phyloP scores from a whole-genome alignment of 2,113 vertebrate genomes.

The Lontra canadensis region DNA sequence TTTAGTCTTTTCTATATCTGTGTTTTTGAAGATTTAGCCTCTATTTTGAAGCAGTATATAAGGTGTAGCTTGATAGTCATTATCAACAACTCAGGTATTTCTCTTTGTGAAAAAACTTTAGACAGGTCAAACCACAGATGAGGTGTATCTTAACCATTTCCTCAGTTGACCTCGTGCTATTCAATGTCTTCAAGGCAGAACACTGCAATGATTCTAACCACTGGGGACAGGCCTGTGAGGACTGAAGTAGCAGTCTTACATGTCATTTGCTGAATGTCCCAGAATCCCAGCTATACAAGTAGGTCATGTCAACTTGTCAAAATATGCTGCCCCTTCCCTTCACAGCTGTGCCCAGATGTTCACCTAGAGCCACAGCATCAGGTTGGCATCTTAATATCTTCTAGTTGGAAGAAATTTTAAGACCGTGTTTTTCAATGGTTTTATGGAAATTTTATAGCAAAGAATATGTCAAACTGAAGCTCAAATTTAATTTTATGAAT shows the following conservation, averaged over 20 bases:
- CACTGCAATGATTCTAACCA: neutral
- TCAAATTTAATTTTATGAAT: neutral
- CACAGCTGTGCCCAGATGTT: neutral
- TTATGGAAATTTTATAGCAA: neutral
- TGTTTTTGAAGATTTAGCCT: neutral
- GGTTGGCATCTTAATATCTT: neutral
- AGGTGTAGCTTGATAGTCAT: constrained; percentile 17
- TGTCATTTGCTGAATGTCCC: neutral
- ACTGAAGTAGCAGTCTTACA: neutral
- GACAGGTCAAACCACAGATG: neutral
- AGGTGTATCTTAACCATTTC: neutral
- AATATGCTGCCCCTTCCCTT: neutral
- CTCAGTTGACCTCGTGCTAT: neutral
- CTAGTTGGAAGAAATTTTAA: neutral
- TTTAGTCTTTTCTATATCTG: neutral
- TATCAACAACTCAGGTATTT: neutral
- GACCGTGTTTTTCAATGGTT: neutral
- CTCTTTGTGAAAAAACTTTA: neutral
- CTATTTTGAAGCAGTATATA: neutral
- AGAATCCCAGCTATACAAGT: neutral
- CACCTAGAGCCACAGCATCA: neutral
- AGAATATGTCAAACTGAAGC: neutral
- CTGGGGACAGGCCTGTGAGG: neutral
- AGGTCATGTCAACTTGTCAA: neutral
- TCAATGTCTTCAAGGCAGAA: neutral